phyloP scores from a whole-genome alignment of 2,888 invertebrate species.

The Euzophera pinguis region DNA sequence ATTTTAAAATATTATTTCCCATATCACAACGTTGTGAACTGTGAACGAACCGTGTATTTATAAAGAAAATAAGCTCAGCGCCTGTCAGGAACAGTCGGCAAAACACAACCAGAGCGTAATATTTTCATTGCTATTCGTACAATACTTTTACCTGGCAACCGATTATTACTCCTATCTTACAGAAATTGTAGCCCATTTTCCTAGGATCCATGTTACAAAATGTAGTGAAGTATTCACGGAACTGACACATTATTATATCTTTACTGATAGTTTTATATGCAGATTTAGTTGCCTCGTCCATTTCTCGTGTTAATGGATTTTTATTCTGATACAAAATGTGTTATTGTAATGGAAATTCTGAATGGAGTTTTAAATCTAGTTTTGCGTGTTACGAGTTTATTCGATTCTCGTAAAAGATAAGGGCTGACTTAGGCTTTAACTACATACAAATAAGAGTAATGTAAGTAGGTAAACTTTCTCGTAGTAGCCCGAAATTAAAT shows the following conservation, averaged over 20 bases:
- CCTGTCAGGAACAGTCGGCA: slow-evolving; percentile 4
- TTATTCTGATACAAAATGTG: background rate
- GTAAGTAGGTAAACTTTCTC: too few relatives aligned
- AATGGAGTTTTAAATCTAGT: background rate
- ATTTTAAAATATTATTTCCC: too few relatives aligned
- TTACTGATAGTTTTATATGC: background rate
- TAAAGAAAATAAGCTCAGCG: background rate
- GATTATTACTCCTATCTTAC: background rate
- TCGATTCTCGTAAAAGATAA: background rate
- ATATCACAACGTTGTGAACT: too few relatives aligned
- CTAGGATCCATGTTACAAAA: background rate
- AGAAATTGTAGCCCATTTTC: background rate
- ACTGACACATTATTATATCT: slow-evolving; percentile 2
- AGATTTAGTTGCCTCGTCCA: background rate
- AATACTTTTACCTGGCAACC: background rate
- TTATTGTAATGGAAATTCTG: background rate
- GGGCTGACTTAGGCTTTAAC: too few relatives aligned
- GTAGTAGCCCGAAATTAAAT: too few relatives aligned
- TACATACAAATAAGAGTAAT: too few relatives aligned
- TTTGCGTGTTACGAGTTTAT: background rate
- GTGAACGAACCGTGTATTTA: too few relatives aligned
- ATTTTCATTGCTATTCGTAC: background rate
- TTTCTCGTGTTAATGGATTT: background rate
- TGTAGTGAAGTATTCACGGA: background rate
- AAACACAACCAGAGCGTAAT: background rate